phyloP scores from a whole-genome alignment of 2,888 invertebrate species.

The Cephus nigrinus region DNA sequence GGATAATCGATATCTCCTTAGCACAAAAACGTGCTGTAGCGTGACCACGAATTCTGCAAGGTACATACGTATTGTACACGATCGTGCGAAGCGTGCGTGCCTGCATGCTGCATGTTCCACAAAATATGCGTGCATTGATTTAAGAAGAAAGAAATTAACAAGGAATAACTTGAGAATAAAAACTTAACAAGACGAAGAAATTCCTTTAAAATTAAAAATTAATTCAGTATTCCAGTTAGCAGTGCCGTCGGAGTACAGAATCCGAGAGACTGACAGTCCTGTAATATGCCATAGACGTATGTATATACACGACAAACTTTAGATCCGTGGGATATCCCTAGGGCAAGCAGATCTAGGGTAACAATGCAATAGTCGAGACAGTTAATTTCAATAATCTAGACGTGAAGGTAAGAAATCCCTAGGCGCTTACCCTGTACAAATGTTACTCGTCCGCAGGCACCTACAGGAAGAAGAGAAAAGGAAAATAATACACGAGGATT shows the following conservation, averaged over 20 bases:
- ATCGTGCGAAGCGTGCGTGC: neutral
- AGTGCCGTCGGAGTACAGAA: neutral
- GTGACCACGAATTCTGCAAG: neutral
- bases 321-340: neutral
- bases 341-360: neutral
- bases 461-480: neutral
- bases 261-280: neutral
- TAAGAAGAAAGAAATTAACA: neutral
- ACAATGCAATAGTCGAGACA: neutral
- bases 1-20: neutral
- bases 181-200: neutral
- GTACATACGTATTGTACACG: neutral
- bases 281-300: neutral
- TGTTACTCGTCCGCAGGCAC: neutral
- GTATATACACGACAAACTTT: neutral
- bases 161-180: neutral
- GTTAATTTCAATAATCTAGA: neutral
- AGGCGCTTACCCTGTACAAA: neutral
- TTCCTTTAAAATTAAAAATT: neutral
- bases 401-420: neutral
- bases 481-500: neutral
- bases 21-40: neutral
- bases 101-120: neutral
- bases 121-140: neutral
- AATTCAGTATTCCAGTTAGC: neutral